These are phyloP conservation scores for Diacarnus erythraeanus DNA, from an alignment of 37 sponge, comb jelly and placozoan species.

Conservation along the genomic window DNA sequence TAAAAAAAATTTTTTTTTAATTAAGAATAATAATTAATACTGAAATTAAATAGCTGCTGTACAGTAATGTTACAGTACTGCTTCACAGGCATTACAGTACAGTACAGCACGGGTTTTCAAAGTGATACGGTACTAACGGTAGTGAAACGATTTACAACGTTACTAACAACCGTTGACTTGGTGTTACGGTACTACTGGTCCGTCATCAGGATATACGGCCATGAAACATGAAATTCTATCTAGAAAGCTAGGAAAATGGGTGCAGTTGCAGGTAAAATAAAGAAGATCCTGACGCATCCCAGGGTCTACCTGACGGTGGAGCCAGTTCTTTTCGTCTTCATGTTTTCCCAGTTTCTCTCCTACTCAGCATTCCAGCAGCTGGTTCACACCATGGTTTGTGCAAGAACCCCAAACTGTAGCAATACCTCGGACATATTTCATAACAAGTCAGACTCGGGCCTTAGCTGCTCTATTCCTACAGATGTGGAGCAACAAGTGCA, in stretches of 20 bases:
- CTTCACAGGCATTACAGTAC: too few relatives aligned
- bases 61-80: too few relatives aligned
- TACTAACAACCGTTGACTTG: too few relatives aligned
- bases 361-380: conserved; percentile 53
- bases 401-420: conserved; percentile 49
- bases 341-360: conserved; percentile 67
- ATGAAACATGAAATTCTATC: too few relatives aligned
- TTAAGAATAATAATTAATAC: too few relatives aligned
- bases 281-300: conserved; percentile 18
- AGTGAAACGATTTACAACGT: too few relatives aligned
- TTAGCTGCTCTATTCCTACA: conserved; percentile 4
- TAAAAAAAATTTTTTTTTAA: too few relatives aligned
- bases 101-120: too few relatives aligned
- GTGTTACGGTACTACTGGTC: too few relatives aligned
- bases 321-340: conserved; percentile 68
- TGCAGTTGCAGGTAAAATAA: not conserved
- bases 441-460: not conserved
- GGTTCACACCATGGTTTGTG: conserved; percentile 46
- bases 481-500: conserved; percentile 43
- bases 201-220: too few relatives aligned
- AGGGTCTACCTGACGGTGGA: conserved; percentile 70
- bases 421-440: not conserved
- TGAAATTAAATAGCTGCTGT: too few relatives aligned
- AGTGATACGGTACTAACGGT: too few relatives aligned
- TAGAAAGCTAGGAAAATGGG: not conserved